A percentile compares a stretch with the other conserved stretches of the same genome.
Evolutionary conservation across 2,888 invertebrate species (phyloP).

Genomic region (Amiota minor): DNA sequence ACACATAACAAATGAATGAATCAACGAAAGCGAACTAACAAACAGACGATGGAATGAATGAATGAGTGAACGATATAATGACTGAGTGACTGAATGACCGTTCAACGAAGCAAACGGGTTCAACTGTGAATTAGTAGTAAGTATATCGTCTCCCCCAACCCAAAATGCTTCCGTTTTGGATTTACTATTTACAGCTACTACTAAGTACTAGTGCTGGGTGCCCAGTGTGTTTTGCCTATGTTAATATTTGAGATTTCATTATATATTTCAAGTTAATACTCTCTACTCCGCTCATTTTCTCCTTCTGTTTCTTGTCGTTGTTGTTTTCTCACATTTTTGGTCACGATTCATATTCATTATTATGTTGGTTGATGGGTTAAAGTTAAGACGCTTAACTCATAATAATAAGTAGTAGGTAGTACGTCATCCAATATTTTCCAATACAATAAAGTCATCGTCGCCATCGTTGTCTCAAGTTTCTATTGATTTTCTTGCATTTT

Average conservation of each 20-base stretch:
- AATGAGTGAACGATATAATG: slow-evolving; percentile 1
- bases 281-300: too few species aligned
- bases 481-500: too few species aligned
- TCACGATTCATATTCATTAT: too few species aligned
- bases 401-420: too few species aligned
- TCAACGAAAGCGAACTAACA: neutral
- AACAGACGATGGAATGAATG: neutral
- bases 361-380: too few species aligned
- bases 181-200: neutral
- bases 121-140: neutral
- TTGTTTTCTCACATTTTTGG: too few species aligned
- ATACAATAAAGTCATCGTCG: too few species aligned
- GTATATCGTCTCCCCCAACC: neutral
- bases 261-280: neutral
- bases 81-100: neutral
- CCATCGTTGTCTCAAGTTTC: too few species aligned
- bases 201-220: neutral
- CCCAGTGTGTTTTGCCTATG: neutral
- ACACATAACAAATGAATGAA: slow-evolving; percentile 47
- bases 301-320: too few species aligned
- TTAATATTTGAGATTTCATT: slow-evolving; percentile 25
- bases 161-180: too few species aligned
- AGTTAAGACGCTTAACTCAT: too few species aligned
- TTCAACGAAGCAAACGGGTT: slow-evolving; percentile 1
- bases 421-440: too few species aligned